phyloP scores from a whole-genome alignment of 2,797 vertebrate species.

The Amniataba percoides region DNA sequence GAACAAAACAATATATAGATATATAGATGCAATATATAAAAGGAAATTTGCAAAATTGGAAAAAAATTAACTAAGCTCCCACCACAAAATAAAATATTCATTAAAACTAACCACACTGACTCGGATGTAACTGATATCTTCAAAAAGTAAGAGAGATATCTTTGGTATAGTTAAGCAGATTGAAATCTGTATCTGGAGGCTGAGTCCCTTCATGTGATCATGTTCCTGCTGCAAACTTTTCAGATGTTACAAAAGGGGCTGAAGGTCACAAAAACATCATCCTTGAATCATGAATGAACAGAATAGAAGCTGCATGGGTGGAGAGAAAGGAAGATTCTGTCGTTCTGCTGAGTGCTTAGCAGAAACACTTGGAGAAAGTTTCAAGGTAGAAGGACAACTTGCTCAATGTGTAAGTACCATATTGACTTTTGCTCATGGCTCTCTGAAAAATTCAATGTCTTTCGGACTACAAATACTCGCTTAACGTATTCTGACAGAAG shows the following conservation, averaged over 20 bases:
- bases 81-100: too few relatives aligned
- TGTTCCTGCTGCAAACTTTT: neutral
- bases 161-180: neutral
- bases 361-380: conserved; percentile 44
- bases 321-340: conserved; percentile 9
- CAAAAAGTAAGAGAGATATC: neutral
- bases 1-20: neutral
- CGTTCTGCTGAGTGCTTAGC: conserved; percentile 33
- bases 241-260: neutral
- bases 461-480: neutral
- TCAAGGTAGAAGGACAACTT: conserved; percentile 31
- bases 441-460: conserved; percentile 22
- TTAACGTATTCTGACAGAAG: neutral
- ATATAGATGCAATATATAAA: too few relatives aligned
- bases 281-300: neutral
- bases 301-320: conserved; percentile 20
- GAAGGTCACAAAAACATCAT: conserved; percentile 14
- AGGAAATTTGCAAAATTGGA: too few relatives aligned
- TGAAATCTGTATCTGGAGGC: neutral
- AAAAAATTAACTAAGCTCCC: neutral
- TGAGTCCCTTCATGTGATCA: neutral
- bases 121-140: neutral
- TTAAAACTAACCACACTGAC: too few relatives aligned
- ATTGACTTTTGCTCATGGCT: conserved; percentile 27
- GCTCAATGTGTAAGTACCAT: conserved; percentile 27